Base-by-base conservation (phyloP, 2,797 vertebrate species). In the Catharus ustulatus region DNA sequence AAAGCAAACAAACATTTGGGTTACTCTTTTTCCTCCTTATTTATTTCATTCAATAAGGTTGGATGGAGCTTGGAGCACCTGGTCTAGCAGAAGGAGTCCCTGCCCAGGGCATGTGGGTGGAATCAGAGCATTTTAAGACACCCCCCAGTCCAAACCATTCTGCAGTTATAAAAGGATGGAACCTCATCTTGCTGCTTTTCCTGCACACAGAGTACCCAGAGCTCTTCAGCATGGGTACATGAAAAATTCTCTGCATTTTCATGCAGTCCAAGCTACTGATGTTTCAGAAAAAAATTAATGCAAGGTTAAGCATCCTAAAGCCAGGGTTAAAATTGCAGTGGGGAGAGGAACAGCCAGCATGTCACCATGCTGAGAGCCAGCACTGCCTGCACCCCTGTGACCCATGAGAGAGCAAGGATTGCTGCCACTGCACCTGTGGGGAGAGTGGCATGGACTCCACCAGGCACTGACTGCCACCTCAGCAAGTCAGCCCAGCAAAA, bases 401-500 rank as follows among this genome's bases (percentile, higher is more conserved):
- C 38, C 30, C 52, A 3, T 0, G 1, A 34, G 24, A 52, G 19
- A 30, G 55, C 64, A 15, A 8, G 78, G 13, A 20, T 0, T 30
- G 48, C 29, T 7, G 17, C 7, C 68, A 5, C 32, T 26, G 32
- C 11, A 0, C 0, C 1, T 0, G 0, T 2, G 63, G 21, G 15
- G 26, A 36, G 21, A 10, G 34, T 13, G 20, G 15, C 49, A n/a
- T 0, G 5, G 64, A 5, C 69, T 13, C 23, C 3, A 17, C 16
- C 49, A 13, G 27, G 14, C 43, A 3, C 62, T 24, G 26, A 62
- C 57, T 24, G 13, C 17, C 42, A 9, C n/a, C 58, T 46, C 52
- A 11, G 2, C 5, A 48, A 27, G 11, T 18, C 76, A 79, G n/a
- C 27, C 40, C 52, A 19, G n/a, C n/a, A 59, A 24, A 83, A 72